Conservation (phyloP, 1,140 invertebrate genomes). For the Drosophila virilis region DNA sequence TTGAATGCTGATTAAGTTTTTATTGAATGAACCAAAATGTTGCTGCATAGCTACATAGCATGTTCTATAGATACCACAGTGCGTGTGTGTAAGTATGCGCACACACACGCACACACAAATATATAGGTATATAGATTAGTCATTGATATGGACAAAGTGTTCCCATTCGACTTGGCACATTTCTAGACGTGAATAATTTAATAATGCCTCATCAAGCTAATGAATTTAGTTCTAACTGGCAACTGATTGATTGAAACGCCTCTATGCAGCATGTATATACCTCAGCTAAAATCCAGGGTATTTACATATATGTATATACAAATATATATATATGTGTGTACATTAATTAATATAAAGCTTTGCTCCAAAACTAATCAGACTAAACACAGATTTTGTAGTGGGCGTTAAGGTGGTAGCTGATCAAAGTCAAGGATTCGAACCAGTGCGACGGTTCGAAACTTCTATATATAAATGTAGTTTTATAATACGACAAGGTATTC, state of each 20-base stretch:
- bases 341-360: not conserved
- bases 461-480: too few species aligned
- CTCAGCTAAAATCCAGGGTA: not conserved
- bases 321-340: not conserved
- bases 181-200: conserved; percentile 80
- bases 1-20: conserved; percentile 80
- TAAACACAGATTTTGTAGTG: too few species aligned
- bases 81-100: conserved; percentile 1
- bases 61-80: conserved; percentile 12
- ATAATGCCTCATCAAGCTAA: conserved; percentile 79
- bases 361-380: not conserved
- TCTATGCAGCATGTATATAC: not conserved
- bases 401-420: too few species aligned
- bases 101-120: conserved; percentile 8
- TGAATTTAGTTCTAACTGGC: conserved; percentile 72
- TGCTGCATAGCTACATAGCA: conserved; percentile 12
- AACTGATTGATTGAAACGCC: conserved; percentile 39
- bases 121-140: conserved; percentile 66
- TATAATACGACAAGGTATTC: too few species aligned
- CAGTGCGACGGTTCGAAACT: too few species aligned
- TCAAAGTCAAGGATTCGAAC: too few species aligned
- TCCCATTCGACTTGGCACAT: conserved; percentile 51
- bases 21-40: conserved; percentile 72
- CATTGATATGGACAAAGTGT: conserved; percentile 74
- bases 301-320: conserved; percentile 1